Base-by-base conservation (phyloP, 2,888 invertebrate species). In the Dicroscelio sp. region DNA sequence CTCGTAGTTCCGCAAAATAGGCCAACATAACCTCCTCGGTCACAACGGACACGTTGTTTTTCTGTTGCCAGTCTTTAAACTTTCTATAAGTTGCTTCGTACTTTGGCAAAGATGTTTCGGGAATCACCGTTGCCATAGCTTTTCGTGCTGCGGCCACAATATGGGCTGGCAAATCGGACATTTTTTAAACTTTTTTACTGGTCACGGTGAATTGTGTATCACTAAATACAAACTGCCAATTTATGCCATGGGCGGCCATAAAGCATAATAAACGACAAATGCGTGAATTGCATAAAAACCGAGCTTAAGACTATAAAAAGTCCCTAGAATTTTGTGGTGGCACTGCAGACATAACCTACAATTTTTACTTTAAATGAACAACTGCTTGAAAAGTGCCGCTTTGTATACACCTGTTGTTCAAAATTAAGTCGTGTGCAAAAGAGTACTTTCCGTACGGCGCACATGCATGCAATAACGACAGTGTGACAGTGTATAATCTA, bases 1-100 rank as follows among this genome's bases (percentile, higher is more conserved):
- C 43, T 14, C 31, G 30, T 20, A 90, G n/a, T 27, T 90, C 73
- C n/a, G 82, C 58, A 33, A 92, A 92, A 55, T 90, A 90, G 20
- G 86, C 79, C 20, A 91, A 30, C 67, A 92, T 43, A 31, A 86
- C 71, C 38, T 58, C 63, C 69, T 86, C 82, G 10, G 69, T 80
- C 35, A 60, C n/a, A 75, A 75, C 75, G 17, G 48, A 55, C 12
- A 67, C 76, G 31, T 60, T 43, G 35, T 69, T 27, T 8, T 48
- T n/a, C 10, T n/a, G 27, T 31, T 60, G 55, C 84, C 84, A 88
- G 3, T 76, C 35, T 10, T 63, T n/a, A 23, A 88, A 88, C 27
- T 69, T 83, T 63, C 20, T 8, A 35, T 88, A 88, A 20, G 48
- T 58, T 25, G 27, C 20, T 67, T 88, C 52, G 63, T 88, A 79